Evolutionary conservation across 2,888 invertebrate species (phyloP).

Genomic region (Embidobia sp.): DNA sequence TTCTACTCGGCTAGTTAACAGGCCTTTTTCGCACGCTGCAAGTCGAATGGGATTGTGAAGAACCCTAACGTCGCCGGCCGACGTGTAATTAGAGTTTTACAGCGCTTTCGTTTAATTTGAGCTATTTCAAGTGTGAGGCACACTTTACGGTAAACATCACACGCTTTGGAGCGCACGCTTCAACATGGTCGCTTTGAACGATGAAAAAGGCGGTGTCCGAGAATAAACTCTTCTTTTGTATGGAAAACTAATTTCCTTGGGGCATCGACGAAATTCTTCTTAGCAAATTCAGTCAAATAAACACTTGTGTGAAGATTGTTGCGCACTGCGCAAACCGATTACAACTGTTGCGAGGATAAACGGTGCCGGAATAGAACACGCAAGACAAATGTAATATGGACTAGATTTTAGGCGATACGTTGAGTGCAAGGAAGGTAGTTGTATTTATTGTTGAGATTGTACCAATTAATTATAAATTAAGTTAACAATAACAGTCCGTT

Average conservation of each 20-base stretch:
- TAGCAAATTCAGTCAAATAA: no score
- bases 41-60: slow-evolving; percentile 31
- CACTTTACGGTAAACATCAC: slow-evolving; percentile 46
- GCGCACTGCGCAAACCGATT: no score
- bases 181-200: slow-evolving; percentile 26
- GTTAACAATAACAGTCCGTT: no score
- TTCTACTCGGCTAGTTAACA: neutral
- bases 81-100: slow-evolving; percentile 25
- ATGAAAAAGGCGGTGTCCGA: slow-evolving; percentile 2
- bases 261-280: no score
- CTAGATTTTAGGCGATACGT: no score
- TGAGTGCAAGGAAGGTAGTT: no score
- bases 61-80: slow-evolving; percentile 1
- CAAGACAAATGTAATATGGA: no score
- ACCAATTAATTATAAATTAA: no score
- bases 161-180: slow-evolving; percentile 42
- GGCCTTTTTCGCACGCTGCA: neutral
- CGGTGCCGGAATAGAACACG: no score
- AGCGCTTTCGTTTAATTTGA: slow-evolving; percentile 41
- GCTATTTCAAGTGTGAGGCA: slow-evolving; percentile 31
- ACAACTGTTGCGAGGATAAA: no score
- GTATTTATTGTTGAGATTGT: no score
- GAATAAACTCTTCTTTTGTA: slow-evolving; percentile 40
- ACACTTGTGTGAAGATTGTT: no score
- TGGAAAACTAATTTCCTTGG: slow-evolving; percentile 32